Conservation (phyloP, 2,888 invertebrate species). For the Tenthredo distinguenda region DNA sequence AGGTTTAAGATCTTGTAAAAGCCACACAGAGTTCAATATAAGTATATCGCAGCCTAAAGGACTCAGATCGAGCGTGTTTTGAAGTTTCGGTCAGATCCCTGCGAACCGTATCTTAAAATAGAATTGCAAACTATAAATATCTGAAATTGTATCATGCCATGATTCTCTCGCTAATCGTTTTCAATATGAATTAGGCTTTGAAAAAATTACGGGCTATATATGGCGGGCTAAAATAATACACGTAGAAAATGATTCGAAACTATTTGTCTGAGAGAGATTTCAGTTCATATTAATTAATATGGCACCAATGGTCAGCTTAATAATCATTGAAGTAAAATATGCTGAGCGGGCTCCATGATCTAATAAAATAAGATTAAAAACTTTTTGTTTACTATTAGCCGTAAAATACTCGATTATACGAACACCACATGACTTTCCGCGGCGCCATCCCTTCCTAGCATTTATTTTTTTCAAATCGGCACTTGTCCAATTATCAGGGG, state of each 20-base stretch:
- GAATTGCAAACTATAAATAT: slow-evolving; percentile 7
- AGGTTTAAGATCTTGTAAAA: background rate
- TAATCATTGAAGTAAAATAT: slow-evolving; percentile 58
- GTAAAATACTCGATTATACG: background rate
- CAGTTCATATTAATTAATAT: slow-evolving; percentile 62
- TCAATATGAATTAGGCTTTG: slow-evolving; percentile 72
- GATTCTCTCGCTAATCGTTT: slow-evolving; percentile 63
- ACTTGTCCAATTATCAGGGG: no score
- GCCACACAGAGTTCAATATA: background rate
- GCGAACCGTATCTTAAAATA: background rate
- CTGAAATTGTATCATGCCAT: slow-evolving; percentile 53
- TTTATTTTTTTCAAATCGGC: no score
- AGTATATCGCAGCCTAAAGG: background rate
- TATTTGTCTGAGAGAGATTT: slow-evolving; percentile 59
- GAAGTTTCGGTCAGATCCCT: background rate
- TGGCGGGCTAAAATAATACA: slow-evolving; percentile 65
- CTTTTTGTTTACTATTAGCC: background rate
- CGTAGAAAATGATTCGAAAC: slow-evolving; percentile 62
- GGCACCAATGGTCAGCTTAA: slow-evolving; percentile 72
- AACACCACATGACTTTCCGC: no score
- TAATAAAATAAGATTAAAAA: slow-evolving; percentile 22
- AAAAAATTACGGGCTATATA: slow-evolving; percentile 59
- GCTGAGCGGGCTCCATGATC: slow-evolving; percentile 19
- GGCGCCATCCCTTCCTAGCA: no score
- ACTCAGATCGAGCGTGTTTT: background rate